Conservation (phyloP, 2,888 invertebrate species). For the Morpho deidamia region DNA sequence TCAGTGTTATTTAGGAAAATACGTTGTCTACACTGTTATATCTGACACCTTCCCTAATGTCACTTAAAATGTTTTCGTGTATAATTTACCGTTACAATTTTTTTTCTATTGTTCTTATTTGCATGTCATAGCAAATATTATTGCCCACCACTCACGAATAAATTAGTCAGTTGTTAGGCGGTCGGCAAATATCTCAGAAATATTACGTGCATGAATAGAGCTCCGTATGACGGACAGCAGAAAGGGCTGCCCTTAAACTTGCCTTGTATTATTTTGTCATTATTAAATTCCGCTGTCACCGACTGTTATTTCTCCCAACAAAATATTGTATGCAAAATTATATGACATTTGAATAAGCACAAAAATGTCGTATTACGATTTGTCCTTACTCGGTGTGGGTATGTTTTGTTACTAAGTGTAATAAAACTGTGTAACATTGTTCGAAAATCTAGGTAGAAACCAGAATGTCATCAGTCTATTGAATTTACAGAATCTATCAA, state of each 20-base stretch:
- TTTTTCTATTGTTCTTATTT: no score
- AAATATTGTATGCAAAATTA: constrained; percentile 79
- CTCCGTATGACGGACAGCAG: constrained; percentile 75
- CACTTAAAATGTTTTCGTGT: no score
- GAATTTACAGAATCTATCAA: no score
- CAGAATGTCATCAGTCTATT: no score
- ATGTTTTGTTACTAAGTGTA: constrained; percentile 12
- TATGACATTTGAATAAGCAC: constrained; percentile 77
- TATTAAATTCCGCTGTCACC: constrained; percentile 77
- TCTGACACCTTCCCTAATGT: no score
- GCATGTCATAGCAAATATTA: no score
- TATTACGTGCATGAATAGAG: constrained; percentile 74
- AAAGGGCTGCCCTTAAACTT: constrained; percentile 74
- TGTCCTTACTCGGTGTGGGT: constrained; percentile 15
- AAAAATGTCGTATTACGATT: constrained; percentile 51
- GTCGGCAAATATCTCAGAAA: constrained; percentile 69
- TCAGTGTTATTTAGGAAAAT: no score
- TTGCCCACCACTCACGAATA: constrained; percentile 44
- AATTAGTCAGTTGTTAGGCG: constrained; percentile 70
- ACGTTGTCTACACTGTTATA: no score
- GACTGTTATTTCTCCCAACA: constrained; percentile 67
- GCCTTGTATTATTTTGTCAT: constrained; percentile 78
- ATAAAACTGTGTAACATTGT: constrained; percentile 1
- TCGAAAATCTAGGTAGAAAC: background rate
- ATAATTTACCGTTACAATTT: no score